Conservation (phyloP, 2,113 vertebrate genomes). For the Myrmecophaga tridactyla region DNA sequence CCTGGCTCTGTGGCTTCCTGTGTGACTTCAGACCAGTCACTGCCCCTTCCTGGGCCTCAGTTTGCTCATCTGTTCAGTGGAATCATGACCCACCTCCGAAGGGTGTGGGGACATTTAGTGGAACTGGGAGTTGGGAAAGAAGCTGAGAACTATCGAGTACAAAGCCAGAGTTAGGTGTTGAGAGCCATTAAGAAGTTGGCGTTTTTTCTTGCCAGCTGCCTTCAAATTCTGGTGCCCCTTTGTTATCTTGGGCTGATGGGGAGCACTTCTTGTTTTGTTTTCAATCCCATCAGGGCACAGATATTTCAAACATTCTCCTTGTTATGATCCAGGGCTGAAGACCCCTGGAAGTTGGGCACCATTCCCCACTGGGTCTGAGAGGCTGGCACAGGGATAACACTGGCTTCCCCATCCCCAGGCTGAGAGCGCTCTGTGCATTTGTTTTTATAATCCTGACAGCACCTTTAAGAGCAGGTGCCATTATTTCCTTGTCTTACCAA, state of each 20-base stretch:
- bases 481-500: background rate
- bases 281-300: background rate
- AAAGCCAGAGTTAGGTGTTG: background rate
- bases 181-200: background rate
- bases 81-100: background rate
- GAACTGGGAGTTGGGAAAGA: background rate
- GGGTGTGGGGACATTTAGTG: background rate
- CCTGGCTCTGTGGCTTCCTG: background rate
- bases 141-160: background rate
- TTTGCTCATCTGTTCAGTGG: background rate
- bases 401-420: background rate
- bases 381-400: background rate
- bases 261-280: background rate
- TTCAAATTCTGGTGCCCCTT: background rate
- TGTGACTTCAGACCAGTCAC: background rate
- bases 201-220: background rate
- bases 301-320: background rate
- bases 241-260: background rate
- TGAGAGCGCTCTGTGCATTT: background rate
- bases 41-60: background rate
- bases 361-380: accelerated
- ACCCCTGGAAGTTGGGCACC: background rate
- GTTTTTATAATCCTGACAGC: accelerated
- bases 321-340: background rate
- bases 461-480: background rate